Conservation (phyloP, 2,113 vertebrate species). For the Cichladusa arquata region DNA sequence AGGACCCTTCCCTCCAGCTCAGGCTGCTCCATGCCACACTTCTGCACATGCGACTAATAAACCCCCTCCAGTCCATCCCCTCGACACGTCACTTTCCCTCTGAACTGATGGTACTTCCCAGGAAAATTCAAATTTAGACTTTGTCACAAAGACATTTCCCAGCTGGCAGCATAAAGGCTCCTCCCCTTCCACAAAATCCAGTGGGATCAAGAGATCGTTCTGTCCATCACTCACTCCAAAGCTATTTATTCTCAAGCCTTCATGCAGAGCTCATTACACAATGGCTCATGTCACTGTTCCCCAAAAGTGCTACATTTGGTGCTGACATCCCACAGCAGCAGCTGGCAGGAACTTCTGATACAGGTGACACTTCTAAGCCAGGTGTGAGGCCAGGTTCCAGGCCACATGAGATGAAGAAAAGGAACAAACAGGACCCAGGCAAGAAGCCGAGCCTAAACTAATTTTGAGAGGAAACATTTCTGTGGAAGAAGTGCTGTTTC, state of each 20-base stretch:
- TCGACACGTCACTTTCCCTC: rapidly evolving
- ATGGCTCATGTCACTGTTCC: neutral
- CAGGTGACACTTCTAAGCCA: neutral
- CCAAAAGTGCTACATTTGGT: neutral
- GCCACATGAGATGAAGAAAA: neutral
- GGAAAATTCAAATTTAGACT: neutral
- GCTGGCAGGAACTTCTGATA: neutral
- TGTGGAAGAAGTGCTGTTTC: neutral
- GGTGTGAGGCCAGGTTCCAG: neutral
- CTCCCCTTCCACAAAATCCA: neutral
- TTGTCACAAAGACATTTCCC: neutral
- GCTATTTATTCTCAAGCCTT: neutral
- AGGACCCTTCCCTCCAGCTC: neutral
- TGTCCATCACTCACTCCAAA: neutral
- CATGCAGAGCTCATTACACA: rapidly evolving
- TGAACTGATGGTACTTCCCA: neutral
- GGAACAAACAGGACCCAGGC: neutral
- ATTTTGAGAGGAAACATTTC: neutral
- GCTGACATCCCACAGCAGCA: neutral
- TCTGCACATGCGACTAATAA: neutral
- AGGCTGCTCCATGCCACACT: neutral
- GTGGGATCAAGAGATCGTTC: rapidly evolving
- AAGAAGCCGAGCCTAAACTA: neutral
- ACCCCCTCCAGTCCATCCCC: neutral
- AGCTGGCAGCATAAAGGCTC: neutral